Conservation (phyloP, 2,113 vertebrate genomes). For the Bubo blakistoni region DNA sequence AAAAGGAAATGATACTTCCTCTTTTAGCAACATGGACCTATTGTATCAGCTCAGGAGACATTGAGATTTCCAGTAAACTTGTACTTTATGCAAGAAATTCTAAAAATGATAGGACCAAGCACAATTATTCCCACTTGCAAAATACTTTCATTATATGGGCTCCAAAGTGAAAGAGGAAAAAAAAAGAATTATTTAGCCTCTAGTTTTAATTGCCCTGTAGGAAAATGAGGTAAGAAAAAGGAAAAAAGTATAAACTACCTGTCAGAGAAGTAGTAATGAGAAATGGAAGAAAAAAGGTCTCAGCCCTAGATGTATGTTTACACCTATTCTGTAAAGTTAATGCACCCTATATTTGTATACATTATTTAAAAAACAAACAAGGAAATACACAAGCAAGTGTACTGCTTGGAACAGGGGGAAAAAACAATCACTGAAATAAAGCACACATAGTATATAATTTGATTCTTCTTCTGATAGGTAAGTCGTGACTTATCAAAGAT, state of each 20-base stretch:
- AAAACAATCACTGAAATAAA: not conserved
- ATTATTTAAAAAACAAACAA: not conserved
- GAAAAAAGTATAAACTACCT: not conserved
- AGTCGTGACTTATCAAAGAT: not conserved
- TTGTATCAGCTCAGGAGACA: not conserved
- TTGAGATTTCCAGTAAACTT: not conserved
- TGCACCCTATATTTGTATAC: not conserved
- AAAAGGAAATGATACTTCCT: not conserved
- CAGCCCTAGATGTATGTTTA: not conserved
- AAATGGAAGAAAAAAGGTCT: not conserved
- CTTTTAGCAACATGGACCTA: not conserved
- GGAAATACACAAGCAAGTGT: not conserved
- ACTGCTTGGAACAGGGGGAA: not conserved
- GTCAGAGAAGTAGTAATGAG: not conserved
- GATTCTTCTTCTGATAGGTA: not conserved
- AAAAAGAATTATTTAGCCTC: not conserved
- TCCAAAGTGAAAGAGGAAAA: not conserved
- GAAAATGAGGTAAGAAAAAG: not conserved
- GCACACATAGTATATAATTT: rapidly evolving
- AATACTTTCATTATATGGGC: not conserved
- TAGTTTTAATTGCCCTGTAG: not conserved
- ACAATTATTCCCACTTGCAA: not conserved
- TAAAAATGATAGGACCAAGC: not conserved
- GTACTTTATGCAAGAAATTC: not conserved
- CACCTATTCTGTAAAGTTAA: not conserved